Evolutionary conservation across 2,113 vertebrate species (phyloP), one percentile per base, ranked within the genome.

Genomic region (Willisornis vidua): DNA sequence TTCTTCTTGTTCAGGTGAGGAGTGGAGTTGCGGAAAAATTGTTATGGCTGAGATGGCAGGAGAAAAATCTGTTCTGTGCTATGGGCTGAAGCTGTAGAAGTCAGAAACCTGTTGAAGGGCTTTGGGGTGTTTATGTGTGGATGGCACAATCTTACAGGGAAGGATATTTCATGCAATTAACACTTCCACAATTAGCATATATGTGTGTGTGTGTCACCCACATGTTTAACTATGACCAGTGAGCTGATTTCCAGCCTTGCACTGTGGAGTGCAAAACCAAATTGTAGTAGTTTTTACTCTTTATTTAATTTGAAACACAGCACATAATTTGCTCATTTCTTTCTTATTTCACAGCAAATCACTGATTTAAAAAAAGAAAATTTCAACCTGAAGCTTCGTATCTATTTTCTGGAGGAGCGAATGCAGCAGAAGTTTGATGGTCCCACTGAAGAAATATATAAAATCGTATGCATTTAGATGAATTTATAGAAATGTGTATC

Each of bases 341-440:
- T 52, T 70, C 35, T 96, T 92, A 22, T 93, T 92, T 96, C 66
- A 12, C 92, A 99, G 99, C 99, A 99, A 99, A 99, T 99, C 96
- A 99, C 98, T 62, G 99, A 99, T 68, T 93, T 99, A 95, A 99
- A 99, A 97, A 99, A 99, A 94, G 99, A 99, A 87, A 99, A 99
- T 96, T 99, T 99, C 94, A 99, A 99, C 96, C 96, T 99, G 87
- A 99, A 99, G 94, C 98, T 99, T 74, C 99, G 99, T 46, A 99
- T 99, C 83, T 99, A 99, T 97, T 99, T 99, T 95, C 98, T 99
- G 95, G 99, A 99, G 93, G 99, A 99, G 92, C 98, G 98, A 55
- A 99, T 99, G 97, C 99, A 99, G 79, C 99, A 99, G 97, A 99
- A 99, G 90, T 99, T 98, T 78, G 98, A 99, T 25, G 98, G 98